Base-by-base conservation (phyloP, 2,113 vertebrate genomes). In the Eublepharis macularius region DNA sequence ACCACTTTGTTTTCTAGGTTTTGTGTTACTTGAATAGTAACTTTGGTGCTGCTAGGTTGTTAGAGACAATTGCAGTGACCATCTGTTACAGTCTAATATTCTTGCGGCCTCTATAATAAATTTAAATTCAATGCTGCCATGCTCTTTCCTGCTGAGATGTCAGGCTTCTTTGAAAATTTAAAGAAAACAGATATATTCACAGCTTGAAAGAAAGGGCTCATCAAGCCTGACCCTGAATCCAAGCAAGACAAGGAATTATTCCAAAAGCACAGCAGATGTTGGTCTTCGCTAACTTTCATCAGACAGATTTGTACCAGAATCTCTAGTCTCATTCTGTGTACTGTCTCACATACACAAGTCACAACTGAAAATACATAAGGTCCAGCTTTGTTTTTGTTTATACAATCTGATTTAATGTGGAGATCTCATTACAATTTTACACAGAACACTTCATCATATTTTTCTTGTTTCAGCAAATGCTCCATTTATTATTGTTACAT, bases 161-260 rank as follows among this genome's bases (percentile, higher is more conserved):
- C 89, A 91, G 72, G 80, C 3, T 36, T 34, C 90, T 95, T 88
- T 93, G 84, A 95, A 92, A 95, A 91, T 82, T 87, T 93, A 65
- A 89, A 76, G 69, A 90, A 96, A 95, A 94, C 87, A 93, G 91
- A 95, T 92, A 94, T 90, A 88, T 93, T 94, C 76, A 88, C 74
- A 89, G 83, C 85, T 86, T 54, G 66, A 92, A 92, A 83, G 82
- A 93, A 90, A 90, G 60, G 91, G 90, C 91, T 88, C 89, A 81
- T 85, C 60, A 91, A 84, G 91, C 83, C 87, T 93, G 92, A 94
- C 90, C 92, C 85, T 84, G 82, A 89, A 19, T 81, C 76, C 78
- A 66, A 95, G 95, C 91, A 94, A 95, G 68, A 82, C 80, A 91
- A 1, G 0, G 86, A 72, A 54, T 36, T 14, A 84, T 90, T 88